phyloP scores from a whole-genome alignment of 2,888 invertebrate genomes.

The Horisme vitalbata region DNA sequence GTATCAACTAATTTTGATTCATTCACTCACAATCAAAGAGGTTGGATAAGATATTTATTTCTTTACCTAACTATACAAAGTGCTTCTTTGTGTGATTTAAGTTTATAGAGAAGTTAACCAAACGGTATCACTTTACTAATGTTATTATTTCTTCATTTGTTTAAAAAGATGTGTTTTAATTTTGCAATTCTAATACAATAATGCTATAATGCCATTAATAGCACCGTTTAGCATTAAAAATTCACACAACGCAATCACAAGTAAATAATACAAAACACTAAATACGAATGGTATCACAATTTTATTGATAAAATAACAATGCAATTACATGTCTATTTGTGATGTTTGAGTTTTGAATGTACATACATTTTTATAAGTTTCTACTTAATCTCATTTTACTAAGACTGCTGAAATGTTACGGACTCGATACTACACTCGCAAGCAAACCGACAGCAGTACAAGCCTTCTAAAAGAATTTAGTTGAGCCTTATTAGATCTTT shows the following conservation, averaged over 20 bases:
- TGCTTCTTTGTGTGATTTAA: too few relatives aligned
- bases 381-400: constrained; percentile 6
- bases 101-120: too few relatives aligned
- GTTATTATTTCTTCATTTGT: too few relatives aligned
- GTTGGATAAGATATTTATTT: too few relatives aligned
- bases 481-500: constrained; percentile 77
- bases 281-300: constrained; percentile 52
- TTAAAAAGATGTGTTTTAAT: too few relatives aligned
- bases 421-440: constrained; percentile 16
- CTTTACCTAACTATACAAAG: too few relatives aligned
- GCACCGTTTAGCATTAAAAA: constrained; percentile 51
- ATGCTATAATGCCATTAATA: constrained; percentile 34
- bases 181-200: constrained; percentile 22
- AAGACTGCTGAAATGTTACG: constrained; percentile 11
- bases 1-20: too few relatives aligned
- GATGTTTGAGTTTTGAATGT: constrained; percentile 32
- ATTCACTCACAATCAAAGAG: too few relatives aligned
- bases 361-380: constrained; percentile 20
- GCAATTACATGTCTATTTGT: constrained; percentile 36
- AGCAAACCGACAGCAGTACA: constrained; percentile 43
- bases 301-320: constrained; percentile 44
- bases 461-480: constrained; percentile 69
- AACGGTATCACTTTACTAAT: too few relatives aligned
- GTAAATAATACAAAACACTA: constrained; percentile 41
- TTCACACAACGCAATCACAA: constrained; percentile 26